phyloP scores from a whole-genome alignment of 2,888 invertebrate genomes.

The Linhomoeus sp. region DNA sequence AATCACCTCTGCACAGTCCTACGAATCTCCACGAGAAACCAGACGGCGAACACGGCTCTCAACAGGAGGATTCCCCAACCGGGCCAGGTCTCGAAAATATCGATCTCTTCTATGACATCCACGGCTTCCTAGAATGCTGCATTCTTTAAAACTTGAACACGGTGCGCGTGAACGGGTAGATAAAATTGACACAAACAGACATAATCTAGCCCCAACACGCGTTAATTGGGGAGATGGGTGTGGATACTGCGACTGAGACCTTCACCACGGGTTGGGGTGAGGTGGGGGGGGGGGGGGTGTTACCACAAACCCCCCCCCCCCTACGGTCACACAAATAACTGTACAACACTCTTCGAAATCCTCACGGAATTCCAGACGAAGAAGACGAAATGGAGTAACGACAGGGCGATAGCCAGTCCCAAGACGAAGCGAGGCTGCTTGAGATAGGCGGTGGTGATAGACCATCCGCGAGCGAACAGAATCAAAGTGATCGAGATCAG shows the following conservation, averaged over 20 bases:
- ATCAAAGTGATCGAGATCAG: conserved; percentile 79
- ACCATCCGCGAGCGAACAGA: conserved; percentile 87
- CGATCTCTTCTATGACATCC: conserved; percentile 81
- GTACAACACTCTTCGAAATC: conserved; percentile 10
- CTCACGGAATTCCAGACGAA: conserved; percentile 90
- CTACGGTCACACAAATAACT: no score
- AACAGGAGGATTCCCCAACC: conserved; percentile 79
- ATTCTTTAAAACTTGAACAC: no score
- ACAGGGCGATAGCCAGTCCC: conserved; percentile 70
- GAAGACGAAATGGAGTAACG: conserved; percentile 66
- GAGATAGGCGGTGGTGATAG: conserved; percentile 47
- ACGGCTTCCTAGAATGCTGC: conserved; percentile 62
- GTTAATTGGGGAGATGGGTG: no score
- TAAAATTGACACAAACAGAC: no score
- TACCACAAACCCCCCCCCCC: no score
- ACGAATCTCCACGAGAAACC: conserved; percentile 56
- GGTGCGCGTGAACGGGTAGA: no score
- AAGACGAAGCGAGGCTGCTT: conserved; percentile 39
- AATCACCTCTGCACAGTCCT: conserved; percentile 46
- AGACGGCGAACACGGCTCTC: conserved; percentile 61
- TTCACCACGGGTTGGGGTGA: no score
- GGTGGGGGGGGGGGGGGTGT: no score
- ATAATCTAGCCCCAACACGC: no score
- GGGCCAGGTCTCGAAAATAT: conserved; percentile 93
- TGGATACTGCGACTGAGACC: no score